Conservation (phyloP, 2,888 invertebrate species). For the Dorcus hopei region DNA sequence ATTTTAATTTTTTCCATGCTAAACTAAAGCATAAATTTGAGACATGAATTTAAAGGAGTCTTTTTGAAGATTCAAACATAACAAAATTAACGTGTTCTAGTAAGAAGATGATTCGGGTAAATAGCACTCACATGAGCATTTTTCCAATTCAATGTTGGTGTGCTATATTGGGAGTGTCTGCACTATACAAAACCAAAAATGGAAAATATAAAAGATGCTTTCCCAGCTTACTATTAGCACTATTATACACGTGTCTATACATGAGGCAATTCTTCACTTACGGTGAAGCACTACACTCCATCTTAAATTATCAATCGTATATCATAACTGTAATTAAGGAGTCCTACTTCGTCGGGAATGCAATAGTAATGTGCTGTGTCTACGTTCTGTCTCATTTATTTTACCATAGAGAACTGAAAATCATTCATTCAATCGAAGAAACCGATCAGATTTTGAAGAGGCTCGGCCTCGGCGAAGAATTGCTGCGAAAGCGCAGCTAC, state of each 20-base stretch:
- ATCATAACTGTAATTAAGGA: conserved; percentile 15
- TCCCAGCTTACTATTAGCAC: not conserved
- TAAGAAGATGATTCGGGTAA: too few species aligned
- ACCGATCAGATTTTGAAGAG: conserved; percentile 10
- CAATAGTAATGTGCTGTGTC: conserved; percentile 8
- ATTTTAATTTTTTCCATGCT: too few species aligned
- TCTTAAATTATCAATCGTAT: conserved; percentile 5
- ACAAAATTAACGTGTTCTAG: too few species aligned
- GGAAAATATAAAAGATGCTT: conserved; percentile 2
- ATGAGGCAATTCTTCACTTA: not conserved
- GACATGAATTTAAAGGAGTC: too few species aligned
- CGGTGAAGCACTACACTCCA: not conserved
- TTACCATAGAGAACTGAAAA: conserved; percentile 10
- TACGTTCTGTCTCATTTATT: conserved; percentile 10
- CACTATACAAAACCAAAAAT: not conserved
- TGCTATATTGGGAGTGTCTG: not conserved
- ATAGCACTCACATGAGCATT: too few species aligned
- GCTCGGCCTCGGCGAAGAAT: not conserved
- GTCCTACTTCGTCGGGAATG: conserved; percentile 6
- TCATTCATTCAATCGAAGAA: conserved; percentile 6
- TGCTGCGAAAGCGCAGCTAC: not conserved
- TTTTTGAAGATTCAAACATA: too few species aligned
- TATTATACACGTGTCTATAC: not conserved
- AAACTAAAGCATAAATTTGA: too few species aligned
- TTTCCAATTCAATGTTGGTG: too few species aligned